Base-by-base conservation (phyloP, 1,140 invertebrate species). In the Apis mellifera region DNA sequence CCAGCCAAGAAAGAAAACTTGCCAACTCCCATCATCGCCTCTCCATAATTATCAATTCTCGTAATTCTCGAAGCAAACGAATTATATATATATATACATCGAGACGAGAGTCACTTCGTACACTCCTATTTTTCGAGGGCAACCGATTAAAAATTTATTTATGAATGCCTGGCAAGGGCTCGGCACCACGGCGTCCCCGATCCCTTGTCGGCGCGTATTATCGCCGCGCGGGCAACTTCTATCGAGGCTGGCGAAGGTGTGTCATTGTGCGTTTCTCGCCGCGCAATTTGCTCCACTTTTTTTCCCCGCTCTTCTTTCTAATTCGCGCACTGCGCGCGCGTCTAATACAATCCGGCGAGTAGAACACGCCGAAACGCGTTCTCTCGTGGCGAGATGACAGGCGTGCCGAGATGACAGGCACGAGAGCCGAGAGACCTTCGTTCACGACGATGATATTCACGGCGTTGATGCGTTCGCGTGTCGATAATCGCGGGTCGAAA, bases 71-170 rank as follows among this genome's bases (percentile, higher is more conserved):
- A 42, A 7, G 5, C 32, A 7, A 42, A 42, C 32, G 32, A 42
- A 42, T 42, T 1, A 42, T 5, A 42, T 7, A 42, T 42, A 42
- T 42, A 42, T 42, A 42, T 42, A 3, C 4, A 42, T 42, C 32
- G 5, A 2, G 32, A 42, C 32, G 0, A 42, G 0, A 42, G 32
- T 42, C 4, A 42, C 32, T 42, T 42, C 32, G 32, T 7, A 42
- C 32, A 52, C 32, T 32, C 32, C 32, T 32, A 3, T 3, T 42
- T 76, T 82, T 87, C 78, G 79, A 82, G 79, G 78, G 82, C 89
- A 79, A 83, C 90, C 90, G 87, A 92, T 91, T 90, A 85, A 91
- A 66, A 88, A 91, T 91, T 90, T 90, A 91, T 91, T 90, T 91
- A 91, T 91, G 90, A 91, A 90, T 91, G 89, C 89, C 86, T 90